Conservation (phyloP, 1,140 invertebrate species). For the Drosophila nigrodunni region DNA sequence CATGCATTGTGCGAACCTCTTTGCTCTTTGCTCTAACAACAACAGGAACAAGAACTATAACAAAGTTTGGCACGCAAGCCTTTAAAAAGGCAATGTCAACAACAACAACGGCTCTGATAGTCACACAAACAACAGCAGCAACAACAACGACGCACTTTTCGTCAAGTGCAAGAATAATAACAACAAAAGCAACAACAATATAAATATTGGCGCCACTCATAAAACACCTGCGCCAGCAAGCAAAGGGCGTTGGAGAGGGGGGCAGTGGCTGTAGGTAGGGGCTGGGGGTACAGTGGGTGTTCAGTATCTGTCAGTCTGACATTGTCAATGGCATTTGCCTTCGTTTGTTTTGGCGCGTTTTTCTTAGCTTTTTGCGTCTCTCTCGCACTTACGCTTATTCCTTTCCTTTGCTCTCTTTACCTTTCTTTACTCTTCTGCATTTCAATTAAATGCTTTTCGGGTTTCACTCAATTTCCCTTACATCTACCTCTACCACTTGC, state of each 20-base stretch:
- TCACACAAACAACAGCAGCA: conserved; percentile 2
- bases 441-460: conserved; percentile 68
- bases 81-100: conserved; percentile 46
- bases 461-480: conserved; percentile 20
- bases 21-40: conserved; percentile 16
- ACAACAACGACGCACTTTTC: conserved; percentile 38
- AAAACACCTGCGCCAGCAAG: conserved; percentile 61
- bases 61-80: conserved; percentile 70
- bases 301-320: conserved; percentile 61
- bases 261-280: neutral
- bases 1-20: conserved; percentile 24
- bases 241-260: neutral
- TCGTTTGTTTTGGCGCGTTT: conserved; percentile 43
- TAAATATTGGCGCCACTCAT: conserved; percentile 60
- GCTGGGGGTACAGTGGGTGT: neutral
- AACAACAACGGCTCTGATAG: conserved; percentile 15
- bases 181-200: conserved; percentile 48
- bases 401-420: neutral
- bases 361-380: conserved; percentile 37
- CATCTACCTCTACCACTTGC: neutral
- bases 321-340: conserved; percentile 70
- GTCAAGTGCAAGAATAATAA: conserved; percentile 47
- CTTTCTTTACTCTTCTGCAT: conserved; percentile 26
- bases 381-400: neutral
- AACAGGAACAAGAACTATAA: conserved; percentile 22